Base-by-base conservation (phyloP, 2,113 vertebrate genomes). In the Neofelis nebulosa region DNA sequence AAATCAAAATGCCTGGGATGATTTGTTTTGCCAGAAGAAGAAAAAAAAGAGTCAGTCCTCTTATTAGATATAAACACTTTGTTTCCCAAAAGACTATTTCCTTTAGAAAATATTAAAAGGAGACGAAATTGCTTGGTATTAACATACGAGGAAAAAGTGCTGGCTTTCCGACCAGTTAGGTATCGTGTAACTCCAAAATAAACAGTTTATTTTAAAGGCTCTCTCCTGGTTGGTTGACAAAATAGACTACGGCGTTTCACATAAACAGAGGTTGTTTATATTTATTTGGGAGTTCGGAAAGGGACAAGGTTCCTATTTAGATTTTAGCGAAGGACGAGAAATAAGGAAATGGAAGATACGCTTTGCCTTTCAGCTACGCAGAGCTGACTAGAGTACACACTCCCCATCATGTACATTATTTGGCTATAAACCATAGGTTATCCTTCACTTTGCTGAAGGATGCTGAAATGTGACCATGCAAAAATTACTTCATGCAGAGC, bases 401-500 rank as follows among this genome's bases (percentile, higher is more conserved):
- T 87, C 76, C 82, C 91, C 91, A 45, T 50, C 69, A 33, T 23
- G 25, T 0, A 0, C 55, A 73, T 36, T 83, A 94, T 93, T 94
- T 96, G 65, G 98, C 91, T 13, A 84, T 0, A 97, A 91, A 81
- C 66, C 73, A 92, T 0, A 0, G 45, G 89, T 94, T 93, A 88
- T 94, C 63, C n/a, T 96, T 97, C 76, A 89, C 81, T 95, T 91
- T 98, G 63, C 78, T 95, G 85, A 91, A 97, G 61, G 52, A 84
- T 78, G 88, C n/a, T 98, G 69, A 94, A 98, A 97, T 95, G 85
- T 82, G 96, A 82, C 41, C 97, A 93, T 76, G 93, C 87, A 95
- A 97, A 97, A 97, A 96, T 94, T 94, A 96, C 96, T 98, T 98
- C 96, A 97, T 97, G 68, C 36, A 96, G 88, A 97, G 61, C 91